Conservation (phyloP, 2,888 invertebrate species). For the Drosophila testacea region DNA sequence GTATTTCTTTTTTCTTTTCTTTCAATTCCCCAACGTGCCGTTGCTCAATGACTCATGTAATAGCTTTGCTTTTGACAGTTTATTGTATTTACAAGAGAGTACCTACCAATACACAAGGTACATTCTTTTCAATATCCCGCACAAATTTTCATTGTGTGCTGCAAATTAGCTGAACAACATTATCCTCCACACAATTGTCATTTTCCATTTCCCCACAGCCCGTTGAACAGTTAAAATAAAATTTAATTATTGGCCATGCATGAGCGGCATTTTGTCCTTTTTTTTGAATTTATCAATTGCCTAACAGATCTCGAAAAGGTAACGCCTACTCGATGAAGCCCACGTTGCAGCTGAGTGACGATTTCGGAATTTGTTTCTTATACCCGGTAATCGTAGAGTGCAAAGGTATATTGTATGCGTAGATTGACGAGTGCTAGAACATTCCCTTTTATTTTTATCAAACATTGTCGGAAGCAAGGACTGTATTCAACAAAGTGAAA, state of each 20-base stretch:
- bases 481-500: too few species aligned
- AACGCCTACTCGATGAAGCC: conserved; percentile 21
- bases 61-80: conserved; percentile 62
- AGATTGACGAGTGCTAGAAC: too few species aligned
- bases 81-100: conserved; percentile 27
- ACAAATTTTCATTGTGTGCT: conserved; percentile 47
- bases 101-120: neutral
- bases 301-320: conserved; percentile 13
- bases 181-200: conserved; percentile 11
- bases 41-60: conserved; percentile 76
- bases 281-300: conserved; percentile 60
- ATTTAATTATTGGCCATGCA: conserved; percentile 60
- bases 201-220: conserved; percentile 1
- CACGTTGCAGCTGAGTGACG: conserved; percentile 25
- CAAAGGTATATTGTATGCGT: neutral
- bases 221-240: conserved; percentile 16
- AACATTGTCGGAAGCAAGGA: neutral
- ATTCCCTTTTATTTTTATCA: neutral
- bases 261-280: conserved; percentile 16
- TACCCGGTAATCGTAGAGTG: neutral
- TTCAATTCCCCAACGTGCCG: conserved; percentile 41
- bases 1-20: conserved; percentile 2
- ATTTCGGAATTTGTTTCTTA: neutral
- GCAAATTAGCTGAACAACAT: conserved; percentile 43
- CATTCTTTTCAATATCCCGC: conserved; percentile 51